Conservation (phyloP, 1,140 invertebrate species). For the Plectrocnemia conspersa region DNA sequence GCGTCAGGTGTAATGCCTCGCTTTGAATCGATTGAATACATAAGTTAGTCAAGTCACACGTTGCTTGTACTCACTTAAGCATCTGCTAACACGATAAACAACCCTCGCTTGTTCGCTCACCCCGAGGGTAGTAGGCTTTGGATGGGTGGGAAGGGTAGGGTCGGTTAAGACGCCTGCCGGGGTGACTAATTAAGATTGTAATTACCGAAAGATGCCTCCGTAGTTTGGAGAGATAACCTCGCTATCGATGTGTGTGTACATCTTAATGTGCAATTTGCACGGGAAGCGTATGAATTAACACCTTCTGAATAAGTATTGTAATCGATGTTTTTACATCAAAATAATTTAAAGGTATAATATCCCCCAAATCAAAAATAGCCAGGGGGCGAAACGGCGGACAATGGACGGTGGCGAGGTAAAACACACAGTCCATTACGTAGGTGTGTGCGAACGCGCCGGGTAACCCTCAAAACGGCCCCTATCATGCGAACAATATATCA, state of each 20-base stretch:
- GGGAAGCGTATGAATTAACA: too few species aligned
- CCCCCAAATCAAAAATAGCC: too few species aligned
- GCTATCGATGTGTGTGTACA: background rate
- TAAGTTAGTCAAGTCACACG: slow-evolving; percentile 24
- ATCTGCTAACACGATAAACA: slow-evolving; percentile 34
- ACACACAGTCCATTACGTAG: too few species aligned
- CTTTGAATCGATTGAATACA: slow-evolving; percentile 23
- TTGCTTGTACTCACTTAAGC: slow-evolving; percentile 29
- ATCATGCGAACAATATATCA: slow-evolving; percentile 17
- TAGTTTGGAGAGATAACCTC: slow-evolving; percentile 23
- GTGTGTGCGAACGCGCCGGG: background rate
- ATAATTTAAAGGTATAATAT: too few species aligned
- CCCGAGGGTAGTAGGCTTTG: background rate
- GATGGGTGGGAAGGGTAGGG: slow-evolving; percentile 3
- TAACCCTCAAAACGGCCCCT: slow-evolving; percentile 4
- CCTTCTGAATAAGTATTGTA: too few species aligned
- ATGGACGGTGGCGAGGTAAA: too few species aligned
- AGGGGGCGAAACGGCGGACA: too few species aligned
- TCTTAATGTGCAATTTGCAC: too few species aligned
- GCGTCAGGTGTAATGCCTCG: slow-evolving; percentile 14
- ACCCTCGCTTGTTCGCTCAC: background rate
- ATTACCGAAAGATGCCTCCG: slow-evolving; percentile 29
- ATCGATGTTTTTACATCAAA: too few species aligned
- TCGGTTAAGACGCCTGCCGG: slow-evolving; percentile 24
- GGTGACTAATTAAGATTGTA: slow-evolving; percentile 35